Evolutionary conservation across 2,797 vertebrate species (phyloP), one percentile per base, ranked within the genome.

Genomic region (Acanthurus lineatus): DNA sequence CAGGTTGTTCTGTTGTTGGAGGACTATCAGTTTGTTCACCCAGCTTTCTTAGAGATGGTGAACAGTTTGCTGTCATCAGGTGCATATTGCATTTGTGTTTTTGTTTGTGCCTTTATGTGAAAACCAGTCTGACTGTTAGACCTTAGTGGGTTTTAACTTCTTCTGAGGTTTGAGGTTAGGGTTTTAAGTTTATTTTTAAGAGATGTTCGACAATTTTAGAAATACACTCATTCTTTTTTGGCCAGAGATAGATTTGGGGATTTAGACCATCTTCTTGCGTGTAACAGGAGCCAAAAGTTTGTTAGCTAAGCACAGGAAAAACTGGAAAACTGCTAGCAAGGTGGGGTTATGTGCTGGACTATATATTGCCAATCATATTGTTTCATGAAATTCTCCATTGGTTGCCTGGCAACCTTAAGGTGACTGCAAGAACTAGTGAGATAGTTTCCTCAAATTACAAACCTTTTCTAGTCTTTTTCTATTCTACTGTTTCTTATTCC

Each of bases 31-130:
- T 97, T 99, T 90, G 94, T 99, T 42, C 96, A 97, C 61, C 90
- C 95, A 12, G 83, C 95, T 0, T 99, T 99, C 86, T 91, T 99
- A 77, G 98, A 99, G 93, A 99, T 99, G 97, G 93, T 99, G 80
- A 99, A 99, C 90, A 99, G 98, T 86, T 95, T 99, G 59, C 89
- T 99, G 45, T 98, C 98, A 71, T 99, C 98, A 93, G 98, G 98
- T 96, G 72, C 77, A 76, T 75, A 32, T 47, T 70, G 8, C 70
- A 19, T 57, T 54, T 48, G 14, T 56, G 17, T 61, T 12, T 42
- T 9, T 68, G 61, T n/a, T 49, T 71, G 65, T 10, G 53, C n/a
- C 76, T 19, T 65, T 68, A 52, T 47, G 35, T 49, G 40, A 35
- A 3, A 61, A 53, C 1, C 17, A 2, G 49, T 75, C 65, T 35